phyloP scores from a whole-genome alignment of 1,140 invertebrate genomes.

The Mya arenaria region DNA sequence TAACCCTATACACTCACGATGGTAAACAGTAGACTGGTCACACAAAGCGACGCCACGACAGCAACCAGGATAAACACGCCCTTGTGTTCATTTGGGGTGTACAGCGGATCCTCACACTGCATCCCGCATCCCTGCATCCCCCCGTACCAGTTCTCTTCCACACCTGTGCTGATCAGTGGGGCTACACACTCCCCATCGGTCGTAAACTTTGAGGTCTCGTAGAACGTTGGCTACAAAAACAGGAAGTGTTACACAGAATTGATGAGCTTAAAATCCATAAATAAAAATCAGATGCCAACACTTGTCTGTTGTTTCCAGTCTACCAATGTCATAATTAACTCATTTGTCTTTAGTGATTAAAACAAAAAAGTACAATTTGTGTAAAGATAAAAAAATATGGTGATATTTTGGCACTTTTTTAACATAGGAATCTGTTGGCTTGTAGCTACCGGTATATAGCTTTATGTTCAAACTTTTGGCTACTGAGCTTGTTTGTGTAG shows the following conservation, averaged over 20 bases:
- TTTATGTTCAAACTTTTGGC: no score
- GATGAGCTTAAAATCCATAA: neutral
- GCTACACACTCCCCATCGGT: slow-evolving; percentile 89
- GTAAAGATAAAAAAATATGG: no score
- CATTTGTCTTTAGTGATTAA: no score
- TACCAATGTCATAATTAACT: no score
- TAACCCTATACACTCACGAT: no score
- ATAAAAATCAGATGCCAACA: no score
- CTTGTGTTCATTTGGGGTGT: slow-evolving; percentile 90
- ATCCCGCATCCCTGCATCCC: slow-evolving; percentile 95
- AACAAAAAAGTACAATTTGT: no score
- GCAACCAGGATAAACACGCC: slow-evolving; percentile 91
- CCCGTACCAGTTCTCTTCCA: slow-evolving; percentile 90
- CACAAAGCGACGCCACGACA: slow-evolving; percentile 88
- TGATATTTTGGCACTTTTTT: no score
- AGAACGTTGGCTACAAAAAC: slow-evolving; percentile 60
- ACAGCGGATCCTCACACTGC: slow-evolving; percentile 93
- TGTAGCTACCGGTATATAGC: no score
- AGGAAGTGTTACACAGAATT: neutral
- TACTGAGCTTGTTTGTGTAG: no score
- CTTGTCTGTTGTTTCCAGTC: no score
- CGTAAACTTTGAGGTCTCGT: slow-evolving; percentile 85
- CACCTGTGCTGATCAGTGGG: slow-evolving; percentile 91
- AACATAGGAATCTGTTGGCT: no score
- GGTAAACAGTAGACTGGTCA: slow-evolving; percentile 90